Base-by-base conservation (phyloP, 1,140 invertebrate genomes). In the Antheraea pernyi region DNA sequence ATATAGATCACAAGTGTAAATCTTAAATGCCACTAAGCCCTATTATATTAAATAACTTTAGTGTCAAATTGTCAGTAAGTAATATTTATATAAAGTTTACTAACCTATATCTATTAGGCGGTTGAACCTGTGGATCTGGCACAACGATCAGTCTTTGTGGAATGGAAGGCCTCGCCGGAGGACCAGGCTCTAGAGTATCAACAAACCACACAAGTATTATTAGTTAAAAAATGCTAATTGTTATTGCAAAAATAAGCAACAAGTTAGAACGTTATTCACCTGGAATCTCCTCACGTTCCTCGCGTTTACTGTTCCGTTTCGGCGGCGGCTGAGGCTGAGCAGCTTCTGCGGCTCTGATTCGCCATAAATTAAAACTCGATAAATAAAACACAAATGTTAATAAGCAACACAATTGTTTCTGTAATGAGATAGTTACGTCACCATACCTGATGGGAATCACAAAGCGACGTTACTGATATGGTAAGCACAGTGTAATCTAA, bases 101-200 rank as follows among this genome's bases (percentile, higher is more conserved):
- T 80, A 83, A 93, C 92, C 92, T 93, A 82, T 93, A 93, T 91
- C 91, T 91, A 82, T 93, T 93, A 82, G 93, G 93, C 80, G 92
- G 91, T 76, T 92, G 91, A 63, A 83, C 84, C 75, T 92, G 93
- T 74, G 94, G 95, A 85, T 95, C 95, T 66, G 95, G 95, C 77
- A 95, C 95, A 93, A 97, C 96, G 85, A 97, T 97, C 79, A 98
- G 94, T 93, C 97, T 95, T 88, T 97, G 97, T 77, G 97, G 97
- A 87, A 98, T 95, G 63, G 97, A 95, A 64, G 97, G 97, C 84
- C 97, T 93, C 64, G 96, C 95, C 53, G 97, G 97, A 73, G 97
- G 97, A 65, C 96, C 96, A 59, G 96, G 96, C 83, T 97, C 97
- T 86, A 95, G 94, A 73, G 67, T 59, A 68, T 36, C 68, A 75